Base-by-base conservation (phyloP, 1,140 invertebrate species). In the Harpegnathos saltator region DNA sequence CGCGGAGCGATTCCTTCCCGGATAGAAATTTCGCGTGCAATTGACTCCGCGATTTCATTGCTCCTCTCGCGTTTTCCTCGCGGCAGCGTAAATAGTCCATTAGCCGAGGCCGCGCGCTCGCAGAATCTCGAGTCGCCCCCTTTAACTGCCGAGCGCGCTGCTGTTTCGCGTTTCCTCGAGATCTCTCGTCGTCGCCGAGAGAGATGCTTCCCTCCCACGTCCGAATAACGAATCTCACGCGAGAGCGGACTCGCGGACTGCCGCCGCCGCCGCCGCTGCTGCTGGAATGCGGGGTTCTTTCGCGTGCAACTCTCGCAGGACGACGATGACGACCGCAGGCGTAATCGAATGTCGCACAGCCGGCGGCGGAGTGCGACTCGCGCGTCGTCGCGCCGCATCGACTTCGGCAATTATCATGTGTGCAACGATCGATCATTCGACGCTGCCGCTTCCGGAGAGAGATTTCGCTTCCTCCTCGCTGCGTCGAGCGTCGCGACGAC, bases 331-430 rank as follows among this genome's bases (percentile, higher is more conserved):
- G 15, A 44, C 33, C 69, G 29, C 19, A 3, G 38, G 19, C 54
- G 26, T 38, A 38, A 29, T 52, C 44, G 12, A 65, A 44, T 44
- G 22, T 29, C 38, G 24, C 38, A 19, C 9, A 26, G 22, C 33
- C 65, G 24, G 52, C 5, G 52, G 14, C 33, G 44, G 22, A 29
- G 26, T 26, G 48, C 38, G 24, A 81, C 65, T 52, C 14, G 38
- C 38, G 38, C 38, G n/a, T n/a, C n/a, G n/a, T n/a, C n/a, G 38
- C 58, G 48, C 59, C 58, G 48, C 59, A 58, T 63, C 24, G 82
- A 82, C 50, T 84, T 80, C 15, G 24, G 26, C 81, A 74, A 87
- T 87, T 87, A 87, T 86, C 48, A 52, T 78, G 33, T 24, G 56
- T 65, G 24, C n/a, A 26, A 17, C 58, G 66, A 83, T 87, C 86